Evolutionary conservation across 2,888 invertebrate species (phyloP), one percentile per base, ranked within the genome.

Genomic region (Neoitamus cyanurus): DNA sequence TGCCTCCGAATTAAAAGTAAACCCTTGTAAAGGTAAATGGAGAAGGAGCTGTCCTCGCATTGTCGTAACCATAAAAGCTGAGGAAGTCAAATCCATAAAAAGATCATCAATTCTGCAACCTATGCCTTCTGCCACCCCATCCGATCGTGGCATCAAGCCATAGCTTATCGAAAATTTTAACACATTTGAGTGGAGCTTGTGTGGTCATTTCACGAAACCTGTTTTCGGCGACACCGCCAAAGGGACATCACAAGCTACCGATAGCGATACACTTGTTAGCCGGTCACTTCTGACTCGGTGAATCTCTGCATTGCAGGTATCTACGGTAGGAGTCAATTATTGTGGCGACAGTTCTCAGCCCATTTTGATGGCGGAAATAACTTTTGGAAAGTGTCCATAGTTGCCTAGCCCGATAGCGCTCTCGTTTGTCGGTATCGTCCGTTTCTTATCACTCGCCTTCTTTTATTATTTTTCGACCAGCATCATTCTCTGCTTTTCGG

Each of bases 241-340:
- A 73, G 73, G 73, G 36, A 15, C 37, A 25, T 30, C 31, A 73
- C 9, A 73, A 73, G 73, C 73, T 36, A 25, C 73, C 73, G 37
- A 36, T 37, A 3, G 36, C 15, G 73, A 25, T 73, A 73, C 73
- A 73, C 73, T 73, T 73, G 73, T 73, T 34, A 15, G 73, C 37
- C 36, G 36, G 37, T 20, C 73, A 73, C 73, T 73, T 36, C 36
- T 11, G 36, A 36, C 36, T 20, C 15, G 15, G 73, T 36, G 34
- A 15, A 20, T 73, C 73, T 73, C 13, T n/a, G 37, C 20, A 15
- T 37, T 25, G 36, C 36, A 6, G 31, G 1, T 9, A 36, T 73
- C 73, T 20, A 11, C 31, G 73, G 73, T 73, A 73, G 73, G 73
- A 73, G 73, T 73, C 73, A 73, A 73, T 73, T 34, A 73, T 73